phyloP scores from a whole-genome alignment of 1,140 invertebrate genomes.

The Diabrotica undecimpunctata region DNA sequence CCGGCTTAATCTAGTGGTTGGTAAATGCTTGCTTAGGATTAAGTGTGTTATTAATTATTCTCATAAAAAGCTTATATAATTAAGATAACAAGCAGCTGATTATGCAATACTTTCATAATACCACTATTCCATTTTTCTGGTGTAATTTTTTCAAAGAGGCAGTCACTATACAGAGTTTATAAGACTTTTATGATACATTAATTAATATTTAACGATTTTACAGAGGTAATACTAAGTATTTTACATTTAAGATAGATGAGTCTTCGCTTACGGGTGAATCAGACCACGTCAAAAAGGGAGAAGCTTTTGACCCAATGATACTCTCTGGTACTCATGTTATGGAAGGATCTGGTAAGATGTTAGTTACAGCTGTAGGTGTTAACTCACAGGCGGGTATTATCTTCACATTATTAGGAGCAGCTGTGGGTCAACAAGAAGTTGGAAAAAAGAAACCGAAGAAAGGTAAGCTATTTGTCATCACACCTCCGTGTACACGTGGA shows the following conservation, averaged over 20 bases:
- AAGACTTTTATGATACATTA: no score
- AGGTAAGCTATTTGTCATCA: constrained; percentile 58
- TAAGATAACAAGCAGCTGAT: no score
- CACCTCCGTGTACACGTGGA: constrained; percentile 22
- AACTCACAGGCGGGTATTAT: constrained; percentile 99
- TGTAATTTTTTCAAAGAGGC: no score
- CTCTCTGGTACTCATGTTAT: constrained; percentile 99
- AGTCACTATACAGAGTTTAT: no score
- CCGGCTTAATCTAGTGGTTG: no score
- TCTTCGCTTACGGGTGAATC: constrained; percentile 98
- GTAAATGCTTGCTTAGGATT: no score
- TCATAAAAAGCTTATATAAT: no score
- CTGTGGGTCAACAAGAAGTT: constrained; percentile 86
- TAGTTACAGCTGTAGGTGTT: constrained; percentile 96
- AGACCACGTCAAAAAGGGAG: constrained; percentile 98
- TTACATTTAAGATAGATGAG: constrained; percentile 74
- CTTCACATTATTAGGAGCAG: constrained; percentile 95
- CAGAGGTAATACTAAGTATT: neutral
- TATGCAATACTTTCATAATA: no score
- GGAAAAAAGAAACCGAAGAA: constrained; percentile 93
- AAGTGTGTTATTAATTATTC: no score
- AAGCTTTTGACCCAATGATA: constrained; percentile 90
- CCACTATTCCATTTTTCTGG: no score
- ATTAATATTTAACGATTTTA: no score
- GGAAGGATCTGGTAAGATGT: constrained; percentile 99